Percentiles rank a stretch among this genome's conserved stretches.
These are phyloP conservation scores for Pyrgus malvae DNA, from an alignment of 2,888 invertebrate genomes.

Conservation along the genomic window DNA sequence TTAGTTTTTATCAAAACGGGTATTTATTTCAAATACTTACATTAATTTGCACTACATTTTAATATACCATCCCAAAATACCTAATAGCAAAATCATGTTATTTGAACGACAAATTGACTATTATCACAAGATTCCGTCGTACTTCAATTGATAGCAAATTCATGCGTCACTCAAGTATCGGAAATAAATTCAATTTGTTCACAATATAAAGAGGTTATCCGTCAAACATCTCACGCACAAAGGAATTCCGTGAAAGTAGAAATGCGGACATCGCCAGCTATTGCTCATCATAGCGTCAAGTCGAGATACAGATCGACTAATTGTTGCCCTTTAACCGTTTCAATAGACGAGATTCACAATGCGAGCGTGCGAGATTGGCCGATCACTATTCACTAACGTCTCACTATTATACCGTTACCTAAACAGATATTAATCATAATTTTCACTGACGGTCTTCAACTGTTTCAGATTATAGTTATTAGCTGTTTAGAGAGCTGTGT, in stretches of 20 bases:
- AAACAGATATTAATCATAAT: conserved; percentile 82
- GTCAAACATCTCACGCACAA: conserved; percentile 1
- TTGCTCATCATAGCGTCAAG: conserved; percentile 42
- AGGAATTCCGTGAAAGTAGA: conserved; percentile 38
- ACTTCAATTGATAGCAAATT: neutral
- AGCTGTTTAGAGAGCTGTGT: conserved; percentile 68
- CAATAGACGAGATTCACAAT: conserved; percentile 46
- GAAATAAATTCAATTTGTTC: neutral
- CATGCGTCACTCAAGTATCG: neutral
- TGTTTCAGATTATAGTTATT: conserved; percentile 78
- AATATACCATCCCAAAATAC: too few species aligned
- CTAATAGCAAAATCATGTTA: too few species aligned
- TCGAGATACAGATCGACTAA: conserved; percentile 56
- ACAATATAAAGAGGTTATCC: conserved; percentile 1
- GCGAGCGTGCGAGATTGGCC: conserved; percentile 42
- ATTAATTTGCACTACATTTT: too few species aligned
- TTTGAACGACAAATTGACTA: too few species aligned
- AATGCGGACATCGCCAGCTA: conserved; percentile 36
- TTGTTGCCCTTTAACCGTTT: conserved; percentile 62
- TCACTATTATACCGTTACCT: conserved; percentile 62
- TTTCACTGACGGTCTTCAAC: conserved; percentile 74
- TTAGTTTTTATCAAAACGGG: too few species aligned
- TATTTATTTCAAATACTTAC: too few species aligned
- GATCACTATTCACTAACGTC: conserved; percentile 37
- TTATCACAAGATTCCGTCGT: too few species aligned